Evolutionary conservation across 2,797 vertebrate genomes (phyloP).

Genomic region (Hephaestus fuliginosus): DNA sequence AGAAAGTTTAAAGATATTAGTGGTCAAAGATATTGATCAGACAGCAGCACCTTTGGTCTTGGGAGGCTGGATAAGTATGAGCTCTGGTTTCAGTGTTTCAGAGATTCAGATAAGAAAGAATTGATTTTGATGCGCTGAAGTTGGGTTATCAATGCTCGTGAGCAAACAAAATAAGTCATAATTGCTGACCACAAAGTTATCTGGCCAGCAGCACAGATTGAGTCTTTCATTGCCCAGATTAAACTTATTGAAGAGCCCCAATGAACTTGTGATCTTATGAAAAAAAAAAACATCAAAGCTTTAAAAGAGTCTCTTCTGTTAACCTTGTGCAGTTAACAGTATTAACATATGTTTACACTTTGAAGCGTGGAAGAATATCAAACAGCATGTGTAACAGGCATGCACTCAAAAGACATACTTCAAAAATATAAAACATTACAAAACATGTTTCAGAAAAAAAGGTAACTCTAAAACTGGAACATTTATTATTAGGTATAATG

Average conservation of each 20-base stretch:
- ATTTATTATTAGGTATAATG: background rate
- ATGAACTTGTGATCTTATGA: background rate
- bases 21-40: conserved; percentile 22
- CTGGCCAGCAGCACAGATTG: conserved; percentile 6
- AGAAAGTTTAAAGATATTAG: conserved; percentile 1
- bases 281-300: conserved; percentile 8
- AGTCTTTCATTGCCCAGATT: conserved; percentile 17
- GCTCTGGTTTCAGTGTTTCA: conserved; percentile 8
- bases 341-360: background rate
- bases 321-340: background rate
- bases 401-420: background rate
- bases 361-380: background rate
- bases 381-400: conserved; percentile 15
- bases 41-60: background rate
- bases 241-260: background rate
- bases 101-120: conserved; percentile 7
- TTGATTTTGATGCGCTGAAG: conserved; percentile 18
- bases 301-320: background rate
- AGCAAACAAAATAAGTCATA: conserved; percentile 25
- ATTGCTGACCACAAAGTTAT: conserved; percentile 2
- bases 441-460: background rate
- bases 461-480: background rate
- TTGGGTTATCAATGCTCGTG: background rate
- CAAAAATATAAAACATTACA: background rate
- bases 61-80: background rate